phyloP scores from a whole-genome alignment of 2,888 invertebrate species.

The Cremastinae sp. region DNA sequence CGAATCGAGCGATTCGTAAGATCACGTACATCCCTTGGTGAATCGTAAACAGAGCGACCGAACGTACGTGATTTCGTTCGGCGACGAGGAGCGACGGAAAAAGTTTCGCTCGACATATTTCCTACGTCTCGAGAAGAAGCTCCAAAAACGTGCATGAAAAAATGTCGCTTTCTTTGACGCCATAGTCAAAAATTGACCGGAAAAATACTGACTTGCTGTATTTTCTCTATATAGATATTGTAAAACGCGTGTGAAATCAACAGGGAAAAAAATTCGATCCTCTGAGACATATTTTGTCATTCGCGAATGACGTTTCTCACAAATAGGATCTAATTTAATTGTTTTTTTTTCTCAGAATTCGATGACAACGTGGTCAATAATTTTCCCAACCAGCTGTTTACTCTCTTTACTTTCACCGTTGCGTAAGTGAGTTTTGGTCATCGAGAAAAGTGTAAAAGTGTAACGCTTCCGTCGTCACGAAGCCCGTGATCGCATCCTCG shows the following conservation, averaged over 20 bases:
- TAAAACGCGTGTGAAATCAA: too few relatives aligned
- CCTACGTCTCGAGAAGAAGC: constrained; percentile 28
- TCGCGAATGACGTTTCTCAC: background rate
- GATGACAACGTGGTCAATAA: constrained; percentile 65
- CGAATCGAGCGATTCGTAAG: constrained; percentile 46
- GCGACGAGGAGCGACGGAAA: constrained; percentile 61
- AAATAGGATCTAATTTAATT: background rate
- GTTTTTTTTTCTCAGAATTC: constrained; percentile 11
- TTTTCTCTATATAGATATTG: too few relatives aligned
- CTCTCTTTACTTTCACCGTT: constrained; percentile 73
- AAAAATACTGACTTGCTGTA: constrained; percentile 20
- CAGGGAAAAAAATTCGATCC: too few relatives aligned
- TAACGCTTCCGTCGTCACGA: constrained; percentile 74
- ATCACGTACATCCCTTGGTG: constrained; percentile 67
- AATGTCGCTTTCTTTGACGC: constrained; percentile 51
- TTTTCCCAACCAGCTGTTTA: constrained; percentile 63
- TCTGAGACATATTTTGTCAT: background rate
- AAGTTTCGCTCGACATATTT: constrained; percentile 69
- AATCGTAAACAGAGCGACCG: constrained; percentile 67
- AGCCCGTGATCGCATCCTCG: constrained; percentile 33
- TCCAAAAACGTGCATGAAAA: constrained; percentile 50
- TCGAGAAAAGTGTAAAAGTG: constrained; percentile 67
- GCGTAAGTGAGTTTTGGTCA: constrained; percentile 70
- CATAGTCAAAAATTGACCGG: constrained; percentile 30
- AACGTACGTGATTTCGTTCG: constrained; percentile 67